Evolutionary conservation across 2,797 vertebrate genomes (phyloP).

Genomic region (Xenentodon cancila): DNA sequence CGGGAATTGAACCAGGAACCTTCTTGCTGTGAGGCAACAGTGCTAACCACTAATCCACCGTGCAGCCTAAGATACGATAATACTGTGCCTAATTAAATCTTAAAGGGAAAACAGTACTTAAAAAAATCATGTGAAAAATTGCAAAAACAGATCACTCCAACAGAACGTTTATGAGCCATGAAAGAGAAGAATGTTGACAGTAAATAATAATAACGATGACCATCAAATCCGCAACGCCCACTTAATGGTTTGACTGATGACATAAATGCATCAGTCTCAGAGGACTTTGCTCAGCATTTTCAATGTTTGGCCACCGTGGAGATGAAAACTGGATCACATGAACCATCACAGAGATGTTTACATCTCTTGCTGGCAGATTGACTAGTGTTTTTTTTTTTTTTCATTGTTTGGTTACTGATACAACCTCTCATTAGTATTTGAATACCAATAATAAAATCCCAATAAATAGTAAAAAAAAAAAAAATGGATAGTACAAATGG

Average conservation of each 20-base stretch:
- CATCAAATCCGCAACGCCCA: neutral
- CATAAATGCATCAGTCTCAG: slow-evolving; percentile 13
- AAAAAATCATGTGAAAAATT: no score
- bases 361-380: slow-evolving; percentile 3
- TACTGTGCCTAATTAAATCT: no score
- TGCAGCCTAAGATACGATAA: no score
- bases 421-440: slow-evolving; percentile 26
- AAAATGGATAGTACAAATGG: slow-evolving; percentile 32
- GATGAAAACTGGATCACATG: slow-evolving; percentile 16
- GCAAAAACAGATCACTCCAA: no score
- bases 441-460: slow-evolving; percentile 50
- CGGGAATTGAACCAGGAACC: no score
- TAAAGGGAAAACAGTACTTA: no score
- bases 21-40: no score
- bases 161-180: no score
- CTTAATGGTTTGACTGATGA: slow-evolving; percentile 24
- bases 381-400: slow-evolving; percentile 3
- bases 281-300: slow-evolving; percentile 28
- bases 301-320: slow-evolving; percentile 22
- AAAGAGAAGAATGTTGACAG: no score
- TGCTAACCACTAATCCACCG: no score
- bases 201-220: neutral
- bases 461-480: slow-evolving; percentile 7
- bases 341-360: neutral
- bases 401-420: slow-evolving; percentile 29